Percentiles rank a stretch among this genome's conserved stretches.
These are phyloP conservation scores for Dascillus cervinus DNA, from an alignment of 2,888 invertebrate genomes.

Conservation along the genomic window DNA sequence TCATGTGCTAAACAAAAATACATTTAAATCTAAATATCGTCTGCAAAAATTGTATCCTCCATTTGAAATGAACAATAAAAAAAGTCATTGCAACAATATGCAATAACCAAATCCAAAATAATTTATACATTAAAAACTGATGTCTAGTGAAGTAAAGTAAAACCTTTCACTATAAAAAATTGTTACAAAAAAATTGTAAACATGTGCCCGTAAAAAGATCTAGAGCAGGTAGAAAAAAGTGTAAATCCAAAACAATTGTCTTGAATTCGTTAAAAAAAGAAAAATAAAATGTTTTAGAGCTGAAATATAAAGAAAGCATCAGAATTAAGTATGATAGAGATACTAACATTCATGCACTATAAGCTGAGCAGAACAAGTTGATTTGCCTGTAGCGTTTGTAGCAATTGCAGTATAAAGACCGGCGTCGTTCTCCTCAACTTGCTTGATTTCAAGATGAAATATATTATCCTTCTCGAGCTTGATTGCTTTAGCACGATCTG, in stretches of 20 bases:
- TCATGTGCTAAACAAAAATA: conserved; percentile 61
- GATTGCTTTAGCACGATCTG: conserved; percentile 63
- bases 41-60: no score
- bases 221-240: conserved; percentile 5
- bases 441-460: conserved; percentile 66
- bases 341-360: conserved; percentile 76
- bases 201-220: conserved; percentile 3
- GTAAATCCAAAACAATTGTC: no score
- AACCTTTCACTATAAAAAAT: not conserved
- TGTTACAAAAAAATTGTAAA: not conserved
- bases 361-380: conserved; percentile 80
- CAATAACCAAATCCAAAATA: no score
- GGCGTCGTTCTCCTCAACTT: conserved; percentile 68
- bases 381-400: conserved; percentile 68
- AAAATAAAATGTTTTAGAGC: no score
- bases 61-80: no score
- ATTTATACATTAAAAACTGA: no score
- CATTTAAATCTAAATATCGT: no score
- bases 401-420: conserved; percentile 88
- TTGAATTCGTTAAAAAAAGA: no score
- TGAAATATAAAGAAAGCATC: conserved; percentile 5
- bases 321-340: conserved; percentile 4
- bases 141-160: no score
- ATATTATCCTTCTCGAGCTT: conserved; percentile 52
- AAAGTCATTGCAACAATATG: no score